Percentiles rank a stretch among this genome's conserved stretches.
Evolutionary conservation across 1,140 invertebrate species (phyloP).

Genomic region (Amyelois transitella): DNA sequence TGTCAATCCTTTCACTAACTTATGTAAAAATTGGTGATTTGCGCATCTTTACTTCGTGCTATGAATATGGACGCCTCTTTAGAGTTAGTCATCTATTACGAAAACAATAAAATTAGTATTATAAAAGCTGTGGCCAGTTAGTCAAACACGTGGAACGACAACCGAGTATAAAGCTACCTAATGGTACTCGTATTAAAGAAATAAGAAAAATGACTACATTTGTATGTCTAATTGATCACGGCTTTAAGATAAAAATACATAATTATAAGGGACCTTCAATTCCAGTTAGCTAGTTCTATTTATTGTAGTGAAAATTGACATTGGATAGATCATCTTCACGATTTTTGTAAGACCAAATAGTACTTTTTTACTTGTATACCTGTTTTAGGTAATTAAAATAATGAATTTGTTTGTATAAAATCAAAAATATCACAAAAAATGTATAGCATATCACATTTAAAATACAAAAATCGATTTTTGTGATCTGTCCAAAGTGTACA

Average conservation of each 20-base stretch:
- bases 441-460: slow-evolving; percentile 67
- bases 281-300: slow-evolving; percentile 73
- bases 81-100: slow-evolving; percentile 69
- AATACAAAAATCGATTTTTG: slow-evolving; percentile 43
- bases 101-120: slow-evolving; percentile 69
- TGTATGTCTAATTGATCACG: slow-evolving; percentile 58
- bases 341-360: slow-evolving; percentile 69
- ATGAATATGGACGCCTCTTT: slow-evolving; percentile 71
- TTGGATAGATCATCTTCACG: slow-evolving; percentile 58
- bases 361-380: slow-evolving; percentile 66
- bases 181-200: neutral
- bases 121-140: slow-evolving; percentile 67
- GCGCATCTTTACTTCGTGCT: slow-evolving; percentile 68
- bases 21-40: slow-evolving; percentile 67
- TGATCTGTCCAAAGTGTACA: slow-evolving; percentile 59
- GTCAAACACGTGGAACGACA: slow-evolving; percentile 23
- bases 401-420: slow-evolving; percentile 62
- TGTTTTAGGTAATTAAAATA: slow-evolving; percentile 51
- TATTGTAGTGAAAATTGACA: slow-evolving; percentile 68
- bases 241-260: slow-evolving; percentile 65
- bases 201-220: slow-evolving; percentile 6
- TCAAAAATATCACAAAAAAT: slow-evolving; percentile 66
- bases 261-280: slow-evolving; percentile 74
- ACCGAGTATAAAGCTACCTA: neutral
- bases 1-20: slow-evolving; percentile 60